Base-by-base conservation (phyloP, 2,113 vertebrate species). In the Dipodomys stephensi region DNA sequence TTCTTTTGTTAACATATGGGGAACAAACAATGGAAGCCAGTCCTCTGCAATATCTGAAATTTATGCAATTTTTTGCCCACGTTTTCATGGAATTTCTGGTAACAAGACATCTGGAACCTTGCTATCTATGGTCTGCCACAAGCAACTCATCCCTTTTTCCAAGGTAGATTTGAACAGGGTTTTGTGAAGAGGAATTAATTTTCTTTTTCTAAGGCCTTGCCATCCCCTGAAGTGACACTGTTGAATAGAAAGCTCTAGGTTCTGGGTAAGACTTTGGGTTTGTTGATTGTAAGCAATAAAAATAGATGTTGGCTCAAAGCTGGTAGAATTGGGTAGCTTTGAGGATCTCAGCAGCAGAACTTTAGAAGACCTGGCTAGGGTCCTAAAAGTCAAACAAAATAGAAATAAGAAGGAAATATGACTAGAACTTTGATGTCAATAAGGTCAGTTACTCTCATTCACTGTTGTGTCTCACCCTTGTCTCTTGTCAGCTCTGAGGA, bases 1-100 rank as follows among this genome's bases (percentile, higher is more conserved):
- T 96, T 94, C 90, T 88, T 95, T 96, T 95, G 39, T 78, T 94
- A 71, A 84, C 95, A 95, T 96, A 95, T 82, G 94, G 95, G 57
- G 60, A 88, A 87, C 90, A 92, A 94, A 94, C 96, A 96, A 94
- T 94, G 93, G 92, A 95, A 83, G 62, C 78, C 81, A 96, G 64
- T 82, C 74, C 79, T 94, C 82, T 6, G 83, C 79, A 83, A 92
- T 77, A 39, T 53, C 80, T 92, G 87, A 92, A 96, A 94, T 96
- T 94, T 91, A 88, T 93, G 88, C 76, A 74, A 44, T 92, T 93
- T 78, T 87, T 88, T 92, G 93, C 91, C 92, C 88, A 93, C 84
- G 3, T 91, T 93, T 95, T 95, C 69, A 73, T 90, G 90, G 82
- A 94, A 91, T 96, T 95, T 96, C 93, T 95, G 92, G 85, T 95